A percentile compares a stretch with the other conserved stretches of the same genome.
These are phyloP conservation scores for Microcebus griseorufus DNA, from an alignment of 2,113 vertebrate genomes.

Conservation along the genomic window DNA sequence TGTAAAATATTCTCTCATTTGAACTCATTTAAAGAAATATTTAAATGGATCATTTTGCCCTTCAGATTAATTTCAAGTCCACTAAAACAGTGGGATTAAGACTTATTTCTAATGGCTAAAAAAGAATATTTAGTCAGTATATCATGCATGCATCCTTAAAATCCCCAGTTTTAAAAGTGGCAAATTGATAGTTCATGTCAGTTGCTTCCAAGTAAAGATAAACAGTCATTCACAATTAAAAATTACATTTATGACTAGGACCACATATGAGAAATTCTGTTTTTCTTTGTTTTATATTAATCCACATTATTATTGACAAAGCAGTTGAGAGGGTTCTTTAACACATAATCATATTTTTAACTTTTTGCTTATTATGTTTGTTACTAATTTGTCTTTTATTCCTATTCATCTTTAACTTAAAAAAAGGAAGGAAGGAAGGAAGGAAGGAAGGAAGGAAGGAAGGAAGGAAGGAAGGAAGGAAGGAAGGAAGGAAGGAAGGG, in stretches of 20 bases:
- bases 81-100: not conserved
- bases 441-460: no score
- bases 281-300: not conserved
- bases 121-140: not conserved
- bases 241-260: not conserved
- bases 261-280: not conserved
- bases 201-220: not conserved
- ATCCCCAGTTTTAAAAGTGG: not conserved
- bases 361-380: not conserved
- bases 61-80: not conserved
- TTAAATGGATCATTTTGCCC: not conserved
- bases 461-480: not conserved
- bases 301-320: not conserved
- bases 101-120: not conserved
- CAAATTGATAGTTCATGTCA: not conserved
- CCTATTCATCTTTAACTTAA: not conserved
- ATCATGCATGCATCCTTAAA: not conserved
- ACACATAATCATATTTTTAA: not conserved
- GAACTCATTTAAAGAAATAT: not conserved
- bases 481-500: no score
- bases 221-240: not conserved
- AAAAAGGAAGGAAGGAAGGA: not conserved
- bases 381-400: not conserved
- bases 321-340: not conserved
- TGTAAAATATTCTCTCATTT: conserved; percentile 20